Percentiles rank a stretch among this genome's conserved stretches.
Evolutionary conservation across 1,140 invertebrate genomes (phyloP).

Genomic region (Papilio machaon): DNA sequence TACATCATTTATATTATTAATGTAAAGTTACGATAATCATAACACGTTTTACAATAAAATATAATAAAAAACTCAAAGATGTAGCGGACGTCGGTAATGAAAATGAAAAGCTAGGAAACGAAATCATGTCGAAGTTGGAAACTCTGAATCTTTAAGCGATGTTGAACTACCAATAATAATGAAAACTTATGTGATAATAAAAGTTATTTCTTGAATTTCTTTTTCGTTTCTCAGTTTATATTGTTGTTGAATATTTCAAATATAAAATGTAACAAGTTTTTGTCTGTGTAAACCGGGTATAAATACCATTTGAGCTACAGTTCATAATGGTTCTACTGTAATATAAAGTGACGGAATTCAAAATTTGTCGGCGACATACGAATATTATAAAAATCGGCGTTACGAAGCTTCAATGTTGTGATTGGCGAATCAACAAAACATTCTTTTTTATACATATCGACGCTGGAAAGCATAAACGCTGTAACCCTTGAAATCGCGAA

Average conservation of each 20-base stretch:
- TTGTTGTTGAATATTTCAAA: not conserved
- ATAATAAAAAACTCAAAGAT: too few relatives aligned
- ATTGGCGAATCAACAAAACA: not conserved
- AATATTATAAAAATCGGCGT: not conserved
- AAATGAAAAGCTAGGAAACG: not conserved
- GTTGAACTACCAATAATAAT: slow-evolving; percentile 2
- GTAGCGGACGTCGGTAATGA: not conserved
- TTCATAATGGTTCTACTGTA: not conserved
- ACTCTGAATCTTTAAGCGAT: not conserved
- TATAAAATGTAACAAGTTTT: not conserved
- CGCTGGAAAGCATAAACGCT: too few relatives aligned
- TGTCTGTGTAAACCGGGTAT: too few relatives aligned
- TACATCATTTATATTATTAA: too few relatives aligned
- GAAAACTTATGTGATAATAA: slow-evolving; percentile 6
- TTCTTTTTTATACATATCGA: not conserved
- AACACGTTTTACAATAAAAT: not conserved
- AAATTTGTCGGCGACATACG: not conserved
- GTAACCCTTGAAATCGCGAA: too few relatives aligned
- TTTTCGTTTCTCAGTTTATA: not conserved
- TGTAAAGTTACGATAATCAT: not conserved
- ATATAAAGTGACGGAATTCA: not conserved
- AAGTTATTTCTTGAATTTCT: slow-evolving; percentile 3
- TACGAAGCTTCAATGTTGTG: not conserved
- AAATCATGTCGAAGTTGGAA: slow-evolving; percentile 9
- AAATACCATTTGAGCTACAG: too few relatives aligned